Evolutionary conservation across 2,888 invertebrate species (phyloP).

Genomic region (Aspidiotus rigidus): DNA sequence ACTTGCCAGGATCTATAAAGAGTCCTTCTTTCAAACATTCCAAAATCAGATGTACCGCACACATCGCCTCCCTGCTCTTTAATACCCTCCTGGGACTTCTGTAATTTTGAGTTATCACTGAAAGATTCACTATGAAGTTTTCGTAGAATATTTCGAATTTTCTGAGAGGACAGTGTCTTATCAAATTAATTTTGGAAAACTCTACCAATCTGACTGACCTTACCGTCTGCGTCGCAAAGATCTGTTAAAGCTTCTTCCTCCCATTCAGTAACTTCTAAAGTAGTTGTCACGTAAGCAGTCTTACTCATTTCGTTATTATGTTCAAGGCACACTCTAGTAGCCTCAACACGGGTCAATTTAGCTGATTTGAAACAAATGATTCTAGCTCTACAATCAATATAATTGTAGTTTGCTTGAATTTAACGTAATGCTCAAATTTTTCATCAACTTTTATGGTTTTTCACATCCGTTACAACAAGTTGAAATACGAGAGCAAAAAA

Average conservation of each 20-base stretch:
- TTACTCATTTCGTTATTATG: neutral
- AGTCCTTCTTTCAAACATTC: too few relatives aligned
- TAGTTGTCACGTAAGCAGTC: neutral
- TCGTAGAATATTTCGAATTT: neutral
- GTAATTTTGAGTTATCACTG: neutral
- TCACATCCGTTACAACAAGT: too few relatives aligned
- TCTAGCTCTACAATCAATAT: neutral
- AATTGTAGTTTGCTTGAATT: too few relatives aligned
- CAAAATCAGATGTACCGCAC: neutral
- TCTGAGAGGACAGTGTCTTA: neutral
- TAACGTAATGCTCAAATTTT: too few relatives aligned
- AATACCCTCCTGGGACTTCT: neutral
- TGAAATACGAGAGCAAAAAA: too few relatives aligned
- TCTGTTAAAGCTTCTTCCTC: neutral
- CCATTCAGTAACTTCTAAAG: neutral
- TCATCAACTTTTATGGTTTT: too few relatives aligned
- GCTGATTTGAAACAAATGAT: neutral
- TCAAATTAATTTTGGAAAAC: neutral
- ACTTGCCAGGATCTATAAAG: too few relatives aligned
- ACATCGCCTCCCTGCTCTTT: neutral
- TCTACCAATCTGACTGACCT: neutral
- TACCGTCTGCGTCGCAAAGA: neutral
- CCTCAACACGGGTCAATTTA: neutral
- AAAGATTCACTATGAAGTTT: neutral
- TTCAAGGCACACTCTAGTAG: neutral